phyloP scores from a whole-genome alignment of 2,113 vertebrate species.

The Chauna torquata region DNA sequence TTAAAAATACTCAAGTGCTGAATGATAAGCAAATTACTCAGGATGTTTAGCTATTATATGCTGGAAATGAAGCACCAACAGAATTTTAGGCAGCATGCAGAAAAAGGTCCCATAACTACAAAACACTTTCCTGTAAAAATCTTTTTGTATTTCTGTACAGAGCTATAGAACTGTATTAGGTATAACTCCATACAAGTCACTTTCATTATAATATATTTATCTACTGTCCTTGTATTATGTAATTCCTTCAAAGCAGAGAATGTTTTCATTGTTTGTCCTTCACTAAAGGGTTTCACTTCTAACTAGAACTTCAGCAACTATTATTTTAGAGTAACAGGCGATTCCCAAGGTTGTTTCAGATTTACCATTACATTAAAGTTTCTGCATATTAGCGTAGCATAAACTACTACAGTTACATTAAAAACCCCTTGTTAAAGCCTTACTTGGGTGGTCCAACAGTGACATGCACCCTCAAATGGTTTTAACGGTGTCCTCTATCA shows the following conservation, averaged over 20 bases:
- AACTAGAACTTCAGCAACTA: background rate
- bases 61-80: background rate
- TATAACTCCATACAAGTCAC: background rate
- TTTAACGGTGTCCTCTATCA: background rate
- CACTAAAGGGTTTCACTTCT: background rate
- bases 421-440: background rate
- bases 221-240: background rate
- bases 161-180: too few species aligned
- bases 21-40: background rate
- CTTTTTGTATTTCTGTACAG: accelerated
- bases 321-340: background rate
- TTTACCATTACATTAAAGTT: background rate
- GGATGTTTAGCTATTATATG: background rate
- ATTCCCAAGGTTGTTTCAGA: background rate
- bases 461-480: background rate
- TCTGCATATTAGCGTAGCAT: background rate
- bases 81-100: background rate
- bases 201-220: background rate
- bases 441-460: background rate
- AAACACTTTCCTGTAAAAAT: background rate
- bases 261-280: background rate
- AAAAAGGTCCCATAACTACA: background rate
- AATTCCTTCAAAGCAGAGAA: background rate
- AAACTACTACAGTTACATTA: background rate
- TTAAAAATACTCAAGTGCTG: background rate